phyloP scores from a whole-genome alignment of 2,797 vertebrate genomes.

The Mormyrus hasselquistii region DNA sequence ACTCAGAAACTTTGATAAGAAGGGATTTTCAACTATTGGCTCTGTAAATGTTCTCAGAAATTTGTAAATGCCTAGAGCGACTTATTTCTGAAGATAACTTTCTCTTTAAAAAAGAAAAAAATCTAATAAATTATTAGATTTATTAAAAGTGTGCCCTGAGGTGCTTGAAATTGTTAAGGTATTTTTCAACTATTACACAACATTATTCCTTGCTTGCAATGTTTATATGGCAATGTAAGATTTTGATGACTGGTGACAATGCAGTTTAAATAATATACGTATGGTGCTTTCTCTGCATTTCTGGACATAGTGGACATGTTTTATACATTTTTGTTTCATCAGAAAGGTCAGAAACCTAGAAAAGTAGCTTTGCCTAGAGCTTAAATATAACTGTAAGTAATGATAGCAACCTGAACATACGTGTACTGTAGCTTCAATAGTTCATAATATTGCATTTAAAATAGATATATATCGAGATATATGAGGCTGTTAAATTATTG shows the following conservation, averaged over 20 bases:
- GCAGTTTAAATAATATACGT: constrained; percentile 6
- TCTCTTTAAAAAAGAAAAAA: neutral
- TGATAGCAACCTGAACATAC: neutral
- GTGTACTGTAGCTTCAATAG: neutral
- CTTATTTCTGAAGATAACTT: constrained; percentile 8
- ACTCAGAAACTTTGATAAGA: neutral
- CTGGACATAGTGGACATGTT: neutral
- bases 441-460: neutral
- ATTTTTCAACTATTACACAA: constrained; percentile 17
- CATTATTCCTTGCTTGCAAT: constrained; percentile 4
- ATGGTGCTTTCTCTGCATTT: constrained; percentile 8
- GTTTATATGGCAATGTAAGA: neutral
- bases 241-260: neutral
- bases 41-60: constrained; percentile 8
- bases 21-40: neutral
- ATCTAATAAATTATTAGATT: neutral
- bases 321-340: constrained; percentile 5
- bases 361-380: neutral
- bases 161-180: constrained; percentile 13
- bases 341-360: neutral
- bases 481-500: constrained; percentile 8
- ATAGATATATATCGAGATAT: neutral
- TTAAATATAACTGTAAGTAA: neutral
- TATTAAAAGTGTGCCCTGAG: neutral
- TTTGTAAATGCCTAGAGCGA: neutral